Evolutionary conservation across 2,888 invertebrate species (phyloP), one percentile per base, ranked within the genome.

Genomic region (Andrena haemorrhoa): DNA sequence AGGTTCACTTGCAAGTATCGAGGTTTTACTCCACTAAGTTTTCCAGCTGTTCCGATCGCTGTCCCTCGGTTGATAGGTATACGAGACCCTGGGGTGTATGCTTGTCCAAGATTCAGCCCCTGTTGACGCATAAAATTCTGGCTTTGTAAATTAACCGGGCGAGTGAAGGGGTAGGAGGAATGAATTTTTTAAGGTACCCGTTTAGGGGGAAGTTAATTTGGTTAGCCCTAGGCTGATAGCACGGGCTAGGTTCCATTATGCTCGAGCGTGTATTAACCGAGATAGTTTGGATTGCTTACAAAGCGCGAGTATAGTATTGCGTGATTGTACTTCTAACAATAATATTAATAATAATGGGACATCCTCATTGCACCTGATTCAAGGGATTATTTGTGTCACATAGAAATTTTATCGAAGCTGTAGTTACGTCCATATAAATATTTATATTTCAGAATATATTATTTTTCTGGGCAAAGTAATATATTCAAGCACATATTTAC

Each of bases 71-170:
- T 47, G 53, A 69, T 47, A 16, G 49, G 35, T 64, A 63, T 16
- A 63, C 5, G 49, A 20, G 23, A 12, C 31, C 7, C 61, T 0
- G 26, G 66, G 41, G 29, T 6, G 5, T 10, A n/a, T 12, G 31
- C 20, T 69, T 58, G 74, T 31, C 53, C n/a, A 77, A 56, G 77
- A 78, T 68, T 77, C 20, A 66, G 20, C 16, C 29, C 41, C 2
- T 20, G 66, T 60, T 20, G 31, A 51, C 51, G 77, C 10, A 51
- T 41, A 31, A 53, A 68, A 68, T 78, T 63, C 47, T 29, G 63
- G 16, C 61, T 16, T 49, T 63, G 47, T 53, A 61, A 69, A 79
- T 78, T 77, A 79, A 68, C 33, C 20, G 51, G 31, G 4, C 12
- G 4, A 35, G 51, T 60, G 29, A 12, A 20, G 16, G 23, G 35